Evolutionary conservation across 2,113 vertebrate species (phyloP).

Genomic region (Pteronura brasiliensis): DNA sequence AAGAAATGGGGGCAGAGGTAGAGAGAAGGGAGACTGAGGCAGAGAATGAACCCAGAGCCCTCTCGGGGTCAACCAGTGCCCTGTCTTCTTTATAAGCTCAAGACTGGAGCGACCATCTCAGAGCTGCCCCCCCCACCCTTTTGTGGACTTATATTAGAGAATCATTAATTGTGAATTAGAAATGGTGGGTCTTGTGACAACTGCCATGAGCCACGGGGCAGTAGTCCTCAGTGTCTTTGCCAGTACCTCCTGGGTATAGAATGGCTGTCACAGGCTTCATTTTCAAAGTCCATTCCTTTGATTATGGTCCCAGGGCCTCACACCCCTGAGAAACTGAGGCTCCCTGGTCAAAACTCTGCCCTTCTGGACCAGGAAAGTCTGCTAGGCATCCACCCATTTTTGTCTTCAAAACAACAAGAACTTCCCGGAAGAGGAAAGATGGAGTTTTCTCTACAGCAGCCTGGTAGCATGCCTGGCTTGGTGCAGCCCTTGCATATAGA

Average conservation of each 20-base stretch:
- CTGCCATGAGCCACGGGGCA: background rate
- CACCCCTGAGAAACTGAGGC: background rate
- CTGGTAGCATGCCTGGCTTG: background rate
- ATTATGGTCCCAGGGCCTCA: background rate
- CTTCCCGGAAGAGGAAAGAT: background rate
- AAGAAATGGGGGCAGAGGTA: background rate
- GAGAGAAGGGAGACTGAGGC: background rate
- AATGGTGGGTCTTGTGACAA: background rate
- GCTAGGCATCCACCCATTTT: background rate
- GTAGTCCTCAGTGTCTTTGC: background rate
- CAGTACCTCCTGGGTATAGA: background rate
- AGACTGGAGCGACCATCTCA: background rate
- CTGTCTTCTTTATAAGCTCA: background rate
- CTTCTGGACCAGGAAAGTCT: background rate
- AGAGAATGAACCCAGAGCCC: background rate
- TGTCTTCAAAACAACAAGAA: background rate
- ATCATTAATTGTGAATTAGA: background rate
- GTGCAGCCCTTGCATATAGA: background rate
- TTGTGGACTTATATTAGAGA: constrained; percentile 11
- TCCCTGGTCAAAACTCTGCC: background rate
- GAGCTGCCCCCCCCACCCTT: background rate
- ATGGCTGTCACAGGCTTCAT: background rate
- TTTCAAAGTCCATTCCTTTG: constrained; percentile 34
- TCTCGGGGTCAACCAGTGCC: background rate
- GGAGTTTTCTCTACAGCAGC: background rate